A percentile compares a stretch with the other conserved stretches of the same genome.
Evolutionary conservation across 2,888 invertebrate genomes (phyloP).

Genomic region (Dasysyrphus albostriatus): DNA sequence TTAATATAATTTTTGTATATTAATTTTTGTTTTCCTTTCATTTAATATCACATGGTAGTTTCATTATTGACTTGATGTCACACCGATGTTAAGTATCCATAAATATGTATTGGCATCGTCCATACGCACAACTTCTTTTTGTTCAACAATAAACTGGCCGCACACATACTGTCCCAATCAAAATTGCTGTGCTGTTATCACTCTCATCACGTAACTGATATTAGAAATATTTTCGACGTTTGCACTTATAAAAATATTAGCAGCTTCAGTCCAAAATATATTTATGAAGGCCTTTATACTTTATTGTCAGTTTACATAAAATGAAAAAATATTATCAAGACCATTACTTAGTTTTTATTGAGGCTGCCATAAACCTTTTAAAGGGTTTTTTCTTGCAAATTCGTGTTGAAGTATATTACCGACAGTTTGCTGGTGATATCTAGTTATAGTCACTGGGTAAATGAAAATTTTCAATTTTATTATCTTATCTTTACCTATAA

Average conservation of each 20-base stretch:
- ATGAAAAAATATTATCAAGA: not conserved
- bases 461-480: conserved; percentile 53
- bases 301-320: conserved; percentile 24
- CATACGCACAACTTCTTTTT: conserved; percentile 35
- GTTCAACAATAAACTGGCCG: conserved; percentile 12
- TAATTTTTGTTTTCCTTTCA: conserved; percentile 22
- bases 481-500: conserved; percentile 60
- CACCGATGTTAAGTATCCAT: conserved; percentile 42
- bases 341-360: conserved; percentile 14
- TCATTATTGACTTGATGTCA: conserved; percentile 50
- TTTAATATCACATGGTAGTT: conserved; percentile 58
- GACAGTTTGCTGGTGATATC: conserved; percentile 13
- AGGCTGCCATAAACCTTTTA: conserved; percentile 8
- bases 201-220: conserved; percentile 62
- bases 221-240: conserved; percentile 62
- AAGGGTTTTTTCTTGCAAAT: conserved; percentile 22
- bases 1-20: conserved; percentile 25
- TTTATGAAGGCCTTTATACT: conserved; percentile 6
- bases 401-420: conserved; percentile 18
- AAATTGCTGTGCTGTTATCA: conserved; percentile 57
- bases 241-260: conserved; percentile 47
- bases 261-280: conserved; percentile 29
- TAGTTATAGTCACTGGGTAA: conserved; percentile 36
- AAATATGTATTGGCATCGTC: conserved; percentile 36
- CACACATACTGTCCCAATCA: conserved; percentile 9